Conservation (phyloP, 2,888 invertebrate genomes). For the Crepidodera aurea region DNA sequence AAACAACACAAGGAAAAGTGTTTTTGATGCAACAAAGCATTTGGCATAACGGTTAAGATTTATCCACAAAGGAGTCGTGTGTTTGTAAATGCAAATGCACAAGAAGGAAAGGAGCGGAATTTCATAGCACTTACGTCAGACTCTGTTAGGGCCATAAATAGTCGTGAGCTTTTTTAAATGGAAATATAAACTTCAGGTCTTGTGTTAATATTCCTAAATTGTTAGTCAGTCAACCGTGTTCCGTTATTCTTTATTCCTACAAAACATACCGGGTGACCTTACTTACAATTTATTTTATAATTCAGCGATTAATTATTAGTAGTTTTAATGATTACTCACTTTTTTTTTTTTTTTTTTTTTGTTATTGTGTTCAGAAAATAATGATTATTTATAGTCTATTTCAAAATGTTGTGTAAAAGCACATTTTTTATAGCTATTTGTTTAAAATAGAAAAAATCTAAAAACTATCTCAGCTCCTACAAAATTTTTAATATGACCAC, state of each 20-base stretch:
- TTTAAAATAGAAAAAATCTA: no score
- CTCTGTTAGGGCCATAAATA: conserved; percentile 25
- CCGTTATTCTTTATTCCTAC: not conserved
- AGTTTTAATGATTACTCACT: no score
- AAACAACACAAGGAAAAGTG: conserved; percentile 36
- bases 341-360: no score
- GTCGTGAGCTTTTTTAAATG: conserved; percentile 14
- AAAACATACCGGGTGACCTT: conserved; percentile 5
- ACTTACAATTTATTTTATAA: no score
- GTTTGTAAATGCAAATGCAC: conserved; percentile 34
- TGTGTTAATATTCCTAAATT: conserved; percentile 16
- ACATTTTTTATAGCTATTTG: no score
- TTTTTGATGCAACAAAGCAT: conserved; percentile 37
- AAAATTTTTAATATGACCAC: no score
- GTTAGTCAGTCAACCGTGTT: conserved; percentile 2
- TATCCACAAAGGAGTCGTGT: conserved; percentile 34
- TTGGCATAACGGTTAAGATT: conserved; percentile 34
- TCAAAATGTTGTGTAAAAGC: no score
- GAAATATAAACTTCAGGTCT: conserved; percentile 12
- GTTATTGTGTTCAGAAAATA: no score
- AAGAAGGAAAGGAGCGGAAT: conserved; percentile 28
- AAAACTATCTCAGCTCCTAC: no score
- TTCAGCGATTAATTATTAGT: no score
- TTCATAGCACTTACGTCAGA: conserved; percentile 28
- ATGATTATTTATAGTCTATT: no score